Evolutionary conservation across 2,888 invertebrate species (phyloP), one percentile per base, ranked within the genome.

Genomic region (Harpalus rufipes): DNA sequence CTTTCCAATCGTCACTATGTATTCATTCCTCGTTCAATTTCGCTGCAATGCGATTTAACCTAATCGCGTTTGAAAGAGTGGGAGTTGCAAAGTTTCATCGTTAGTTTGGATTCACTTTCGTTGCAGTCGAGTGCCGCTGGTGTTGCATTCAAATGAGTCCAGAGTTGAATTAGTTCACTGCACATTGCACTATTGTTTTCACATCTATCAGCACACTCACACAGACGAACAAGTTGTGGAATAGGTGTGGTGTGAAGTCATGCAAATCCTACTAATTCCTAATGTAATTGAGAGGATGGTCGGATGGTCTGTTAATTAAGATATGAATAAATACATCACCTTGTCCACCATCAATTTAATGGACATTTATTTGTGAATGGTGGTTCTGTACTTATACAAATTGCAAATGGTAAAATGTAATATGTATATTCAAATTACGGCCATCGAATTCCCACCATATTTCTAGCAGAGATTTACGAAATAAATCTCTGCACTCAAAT

Each of bases 81-180:
- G 44, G 10, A 10, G 10, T 12, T 12, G 12, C 2, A 12, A 12
- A 12, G 44, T 51, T 51, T 51, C 10, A 10, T 6, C 10, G 44
- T 51, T 51, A 51, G 44, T 51, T 51, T 32, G 44, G 10, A 51
- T 51, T 51, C 44, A 51, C 44, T 51, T 51, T 51, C 44, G 44
- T 51, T 51, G 44, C 44, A 51, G 44, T 12, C 44, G 44, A 51
- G 1, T 10, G 44, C 44, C 0, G 44, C 0, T 12, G 12, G 44
- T 12, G 44, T 3, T 12, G 44, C 12, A 51, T 51, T 51, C 44
- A 51, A 51, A 51, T 51, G 6, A 32, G 32, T 32, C 32, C 32
- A 32, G 32, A 32, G 32, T 51, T 8, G 44, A 51, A 51, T 10
- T 51, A 51, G 44, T 51, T 51, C 44, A 51, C 44, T 51, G 12